Conservation (phyloP, 2,797 vertebrate species). For the Acrossocheilus wenchowensis region DNA sequence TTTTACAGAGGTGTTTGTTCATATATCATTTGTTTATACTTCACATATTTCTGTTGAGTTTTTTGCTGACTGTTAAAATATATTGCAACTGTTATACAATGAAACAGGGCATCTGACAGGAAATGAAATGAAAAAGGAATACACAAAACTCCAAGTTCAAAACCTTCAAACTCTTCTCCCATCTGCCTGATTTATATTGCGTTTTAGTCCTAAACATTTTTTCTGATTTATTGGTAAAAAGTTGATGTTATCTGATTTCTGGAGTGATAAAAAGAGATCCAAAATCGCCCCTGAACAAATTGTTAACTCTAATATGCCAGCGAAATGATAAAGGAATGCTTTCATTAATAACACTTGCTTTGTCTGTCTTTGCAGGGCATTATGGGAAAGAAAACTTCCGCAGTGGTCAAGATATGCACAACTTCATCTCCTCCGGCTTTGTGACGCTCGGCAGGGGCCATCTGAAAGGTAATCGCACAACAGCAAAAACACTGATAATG, state of each 20-base stretch:
- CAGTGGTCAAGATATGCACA: constrained; percentile 84
- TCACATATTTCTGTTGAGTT: neutral
- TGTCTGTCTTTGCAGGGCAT: constrained; percentile 74
- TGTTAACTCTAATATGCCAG: neutral
- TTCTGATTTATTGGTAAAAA: neutral
- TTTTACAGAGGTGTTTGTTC: neutral
- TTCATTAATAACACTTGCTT: neutral
- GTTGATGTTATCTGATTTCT: neutral
- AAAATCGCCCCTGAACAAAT: neutral
- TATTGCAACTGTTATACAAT: neutral
- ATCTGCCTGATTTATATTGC: neutral
- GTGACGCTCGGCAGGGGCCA: constrained; percentile 89
- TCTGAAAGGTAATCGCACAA: constrained; percentile 81
- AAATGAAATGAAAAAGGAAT: neutral
- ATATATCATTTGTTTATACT: neutral
- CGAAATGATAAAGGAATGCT: neutral
- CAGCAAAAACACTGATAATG: neutral
- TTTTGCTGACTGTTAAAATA: neutral
- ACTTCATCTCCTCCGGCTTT: constrained; percentile 91
- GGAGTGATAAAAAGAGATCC: neutral
- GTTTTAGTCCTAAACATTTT: neutral
- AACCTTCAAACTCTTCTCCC: neutral
- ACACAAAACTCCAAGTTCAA: neutral
- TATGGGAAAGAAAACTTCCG: constrained; percentile 87
- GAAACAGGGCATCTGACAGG: neutral